These are phyloP conservation scores for Anguilla rostrata DNA, from an alignment of 2,113 vertebrate genomes.

Conservation along the genomic window DNA sequence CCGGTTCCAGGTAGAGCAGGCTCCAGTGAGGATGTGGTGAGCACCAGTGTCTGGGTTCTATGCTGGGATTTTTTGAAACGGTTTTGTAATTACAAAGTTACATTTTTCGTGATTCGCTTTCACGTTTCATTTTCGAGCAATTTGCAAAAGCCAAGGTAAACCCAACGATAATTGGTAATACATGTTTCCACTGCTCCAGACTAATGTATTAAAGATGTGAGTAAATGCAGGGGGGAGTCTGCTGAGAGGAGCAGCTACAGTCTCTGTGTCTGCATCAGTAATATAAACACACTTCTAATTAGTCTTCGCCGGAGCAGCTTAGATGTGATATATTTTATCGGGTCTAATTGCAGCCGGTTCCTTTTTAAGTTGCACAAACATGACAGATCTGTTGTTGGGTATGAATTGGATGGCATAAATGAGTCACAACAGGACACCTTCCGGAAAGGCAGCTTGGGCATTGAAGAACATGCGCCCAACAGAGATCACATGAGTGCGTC, in stretches of 20 bases:
- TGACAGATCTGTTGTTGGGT: background rate
- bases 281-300: constrained; percentile 38
- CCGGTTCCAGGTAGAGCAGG: constrained; percentile 43
- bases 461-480: background rate
- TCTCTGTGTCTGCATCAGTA: constrained; percentile 23
- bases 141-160: constrained; percentile 45
- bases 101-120: constrained; percentile 41
- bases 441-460: background rate
- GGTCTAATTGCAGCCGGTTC: background rate
- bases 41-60: constrained; percentile 19
- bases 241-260: background rate
- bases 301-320: background rate
- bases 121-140: constrained; percentile 45
- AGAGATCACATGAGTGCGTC: background rate
- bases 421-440: constrained; percentile 8
- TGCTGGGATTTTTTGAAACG: constrained; percentile 33
- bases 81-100: constrained; percentile 47
- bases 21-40: constrained; percentile 45
- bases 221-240: constrained; percentile 3
- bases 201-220: constrained; percentile 45
- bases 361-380: background rate
- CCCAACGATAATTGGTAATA: constrained; percentile 46
- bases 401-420: background rate
- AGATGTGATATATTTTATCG: background rate
- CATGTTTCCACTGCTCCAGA: constrained; percentile 33